Percentiles rank a stretch among this genome's conserved stretches.
Conservation (phyloP, 2,797 vertebrate genomes). For the Scolopax rusticola region DNA sequence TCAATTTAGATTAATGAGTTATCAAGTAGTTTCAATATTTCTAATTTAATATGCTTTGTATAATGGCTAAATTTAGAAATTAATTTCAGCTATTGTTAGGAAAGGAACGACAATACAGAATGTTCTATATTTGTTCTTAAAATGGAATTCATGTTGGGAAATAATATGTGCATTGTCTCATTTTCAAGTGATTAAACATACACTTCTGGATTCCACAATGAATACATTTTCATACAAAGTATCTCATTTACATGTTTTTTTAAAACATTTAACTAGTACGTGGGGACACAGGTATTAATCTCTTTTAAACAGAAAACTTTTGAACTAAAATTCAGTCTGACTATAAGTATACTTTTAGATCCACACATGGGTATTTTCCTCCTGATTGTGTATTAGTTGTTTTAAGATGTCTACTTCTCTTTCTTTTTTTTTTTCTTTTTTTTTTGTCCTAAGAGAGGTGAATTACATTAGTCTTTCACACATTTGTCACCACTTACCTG, state of each 20-base stretch:
- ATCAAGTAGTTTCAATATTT: not conserved
- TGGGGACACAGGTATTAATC: not conserved
- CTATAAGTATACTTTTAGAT: not conserved
- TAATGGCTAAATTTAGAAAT: not conserved
- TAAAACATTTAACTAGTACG: not conserved
- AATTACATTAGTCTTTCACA: not conserved
- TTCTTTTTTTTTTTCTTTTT: too few relatives aligned
- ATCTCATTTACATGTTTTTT: not conserved
- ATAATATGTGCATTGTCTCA: not conserved
- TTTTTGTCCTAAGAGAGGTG: not conserved
- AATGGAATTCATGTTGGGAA: not conserved
- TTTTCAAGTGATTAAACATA: not conserved
- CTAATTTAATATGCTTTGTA: not conserved
- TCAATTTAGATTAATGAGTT: slow-evolving; percentile 30
- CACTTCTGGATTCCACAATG: not conserved
- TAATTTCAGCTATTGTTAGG: not conserved
- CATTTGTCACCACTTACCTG: not conserved
- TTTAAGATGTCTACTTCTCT: not conserved
- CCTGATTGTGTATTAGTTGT: not conserved
- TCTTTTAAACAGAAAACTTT: not conserved
- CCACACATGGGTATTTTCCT: not conserved
- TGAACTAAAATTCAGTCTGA: not conserved
- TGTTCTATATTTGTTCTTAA: not conserved
- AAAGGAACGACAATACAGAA: not conserved
- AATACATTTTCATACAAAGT: not conserved